Base-by-base conservation (phyloP, 2,113 vertebrate species). In the Parus major region DNA sequence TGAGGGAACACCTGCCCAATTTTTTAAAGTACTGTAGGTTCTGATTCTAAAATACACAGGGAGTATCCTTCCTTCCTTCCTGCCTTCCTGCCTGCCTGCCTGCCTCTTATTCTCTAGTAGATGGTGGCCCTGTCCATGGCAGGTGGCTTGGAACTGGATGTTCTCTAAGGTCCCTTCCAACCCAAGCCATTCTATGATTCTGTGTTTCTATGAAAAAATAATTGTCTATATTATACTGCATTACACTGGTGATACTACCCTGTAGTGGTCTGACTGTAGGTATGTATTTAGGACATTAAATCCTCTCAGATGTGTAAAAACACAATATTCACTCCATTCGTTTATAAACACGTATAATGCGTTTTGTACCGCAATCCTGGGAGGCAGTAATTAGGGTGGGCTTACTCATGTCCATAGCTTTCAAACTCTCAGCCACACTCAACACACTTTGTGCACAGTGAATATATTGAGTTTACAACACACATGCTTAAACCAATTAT, bases 181-280 rank as follows among this genome's bases (percentile, higher is more conserved):
- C 10, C 3, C 35, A 49, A 56, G 11, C 29, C 42, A 35, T 64
- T 50, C 25, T 27, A 10, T 47, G 35, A 79, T 15, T 56, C 15
- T 33, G 7, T 13, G 8, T 23, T 73, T 42, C 46, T 28, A 3
- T 66, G 46, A 39, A 44, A 73, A 73, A 73, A 33, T 28, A 50
- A 8, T 59, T 80, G 6, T 3, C 18, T 68, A 7, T 55, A 24
- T 42, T 39, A 10, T 28, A 23, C 12, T 69, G 4, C 23, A 36
- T 27, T 75, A 12, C 18, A 39, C 20, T 75, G 46, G n/a, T 0
- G 0, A 12, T 60, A 53, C 52, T 75, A 31, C 8, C 31, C 29
- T 44, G 6, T n/a, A 10, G 27, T 82, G 73, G 29, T 41, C 27
- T 4, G 2, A 28, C 3, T 0, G 0, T 28, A 71, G 36, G 9